Conservation (phyloP, 2,888 invertebrate genomes). For the Amphipoea lucens region DNA sequence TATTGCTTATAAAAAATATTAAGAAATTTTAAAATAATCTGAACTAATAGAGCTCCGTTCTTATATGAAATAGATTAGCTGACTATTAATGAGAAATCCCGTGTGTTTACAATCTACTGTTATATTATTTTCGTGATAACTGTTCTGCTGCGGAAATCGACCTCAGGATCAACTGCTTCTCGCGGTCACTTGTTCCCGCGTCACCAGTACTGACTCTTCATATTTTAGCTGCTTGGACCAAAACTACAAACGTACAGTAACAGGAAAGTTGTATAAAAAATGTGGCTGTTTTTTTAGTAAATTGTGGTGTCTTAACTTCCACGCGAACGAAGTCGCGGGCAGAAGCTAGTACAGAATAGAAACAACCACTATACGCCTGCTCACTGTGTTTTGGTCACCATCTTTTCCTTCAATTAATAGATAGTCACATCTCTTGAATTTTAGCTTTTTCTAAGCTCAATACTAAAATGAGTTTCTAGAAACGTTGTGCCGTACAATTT, state of each 20-base stretch:
- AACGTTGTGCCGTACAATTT: neutral
- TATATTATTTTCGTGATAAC: too few relatives aligned
- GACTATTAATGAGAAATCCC: too few relatives aligned
- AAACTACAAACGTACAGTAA: neutral
- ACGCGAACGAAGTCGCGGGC: too few relatives aligned
- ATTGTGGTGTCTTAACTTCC: too few relatives aligned
- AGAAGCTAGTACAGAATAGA: too few relatives aligned
- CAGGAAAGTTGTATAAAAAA: too few relatives aligned
- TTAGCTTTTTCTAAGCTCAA: conserved; percentile 1
- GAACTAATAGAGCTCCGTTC: neutral
- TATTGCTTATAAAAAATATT: neutral
- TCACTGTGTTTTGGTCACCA: neutral
- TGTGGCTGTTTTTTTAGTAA: too few relatives aligned
- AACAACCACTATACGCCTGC: neutral
- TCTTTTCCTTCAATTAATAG: neutral
- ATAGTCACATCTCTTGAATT: neutral
- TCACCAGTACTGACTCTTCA: neutral
- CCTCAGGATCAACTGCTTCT: neutral
- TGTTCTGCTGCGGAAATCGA: too few relatives aligned
- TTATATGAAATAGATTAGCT: too few relatives aligned
- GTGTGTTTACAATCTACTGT: too few relatives aligned
- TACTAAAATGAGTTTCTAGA: neutral
- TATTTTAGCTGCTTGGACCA: too few relatives aligned
- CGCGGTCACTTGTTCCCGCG: neutral
- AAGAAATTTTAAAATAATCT: too few relatives aligned